These are phyloP conservation scores for Agriopis leucophaearia DNA, from an alignment of 2,888 invertebrate species.

Conservation along the genomic window DNA sequence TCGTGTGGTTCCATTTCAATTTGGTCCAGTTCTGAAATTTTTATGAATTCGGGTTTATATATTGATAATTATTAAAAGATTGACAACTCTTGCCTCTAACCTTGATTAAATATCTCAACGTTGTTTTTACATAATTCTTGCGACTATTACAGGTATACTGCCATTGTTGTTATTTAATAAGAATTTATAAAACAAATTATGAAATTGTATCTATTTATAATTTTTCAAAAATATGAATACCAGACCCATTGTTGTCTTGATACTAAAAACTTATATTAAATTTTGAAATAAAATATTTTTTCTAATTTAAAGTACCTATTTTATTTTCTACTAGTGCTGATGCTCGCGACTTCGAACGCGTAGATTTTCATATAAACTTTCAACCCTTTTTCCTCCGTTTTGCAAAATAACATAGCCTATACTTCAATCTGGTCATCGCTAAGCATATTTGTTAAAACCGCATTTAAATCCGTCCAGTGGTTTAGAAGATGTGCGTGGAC, in stretches of 20 bases:
- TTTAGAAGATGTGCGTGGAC: no score
- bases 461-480: no score
- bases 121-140: slow-evolving; percentile 29
- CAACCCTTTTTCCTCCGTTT: no score
- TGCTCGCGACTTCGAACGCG: not conserved
- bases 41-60: no score
- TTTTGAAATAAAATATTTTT: slow-evolving; percentile 49
- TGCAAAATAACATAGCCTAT: no score
- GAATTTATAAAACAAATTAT: slow-evolving; percentile 30
- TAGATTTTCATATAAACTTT: no score
- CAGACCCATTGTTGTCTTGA: slow-evolving; percentile 48
- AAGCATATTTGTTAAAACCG: no score
- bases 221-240: slow-evolving; percentile 43
- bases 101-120: slow-evolving; percentile 14
- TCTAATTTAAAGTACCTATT: slow-evolving; percentile 27
- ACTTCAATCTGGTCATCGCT: no score
- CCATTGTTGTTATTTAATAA: slow-evolving; percentile 33
- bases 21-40: no score
- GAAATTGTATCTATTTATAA: slow-evolving; percentile 33
- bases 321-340: no score
- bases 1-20: no score
- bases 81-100: slow-evolving; percentile 20
- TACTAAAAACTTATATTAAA: slow-evolving; percentile 47
- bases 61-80: no score
- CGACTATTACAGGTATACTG: slow-evolving; percentile 36